Evolutionary conservation across 2,113 vertebrate genomes (phyloP).

Genomic region (Speoplatyrhinus poulsoni): DNA sequence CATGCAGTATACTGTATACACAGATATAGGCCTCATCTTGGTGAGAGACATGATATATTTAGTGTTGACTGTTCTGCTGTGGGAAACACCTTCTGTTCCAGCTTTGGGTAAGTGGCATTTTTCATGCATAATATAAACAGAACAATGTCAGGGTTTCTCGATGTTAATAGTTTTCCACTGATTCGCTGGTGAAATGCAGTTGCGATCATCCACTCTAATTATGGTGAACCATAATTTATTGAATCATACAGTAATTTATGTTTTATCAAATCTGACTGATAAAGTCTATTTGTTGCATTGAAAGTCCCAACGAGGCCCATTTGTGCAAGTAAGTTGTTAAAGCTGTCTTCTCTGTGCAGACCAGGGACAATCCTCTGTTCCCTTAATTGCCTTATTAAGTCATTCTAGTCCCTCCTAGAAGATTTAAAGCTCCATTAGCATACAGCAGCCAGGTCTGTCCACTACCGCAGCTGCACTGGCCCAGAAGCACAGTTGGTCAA

Average conservation of each 20-base stretch:
- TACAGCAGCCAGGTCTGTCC: conserved; percentile 50
- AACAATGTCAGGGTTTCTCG: background rate
- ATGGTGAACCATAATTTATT: no score
- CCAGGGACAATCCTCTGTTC: conserved; percentile 4
- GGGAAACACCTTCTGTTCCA: conserved; percentile 29
- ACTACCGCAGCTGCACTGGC: conserved; percentile 33
- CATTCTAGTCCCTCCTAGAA: conserved; percentile 47
- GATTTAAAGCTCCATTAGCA: conserved; percentile 58
- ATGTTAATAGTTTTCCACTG: background rate
- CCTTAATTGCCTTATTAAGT: conserved; percentile 31
- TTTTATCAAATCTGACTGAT: no score
- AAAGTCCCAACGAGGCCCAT: background rate
- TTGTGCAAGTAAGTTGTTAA: conserved; percentile 11
- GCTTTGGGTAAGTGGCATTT: conserved; percentile 60
- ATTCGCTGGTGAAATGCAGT: no score
- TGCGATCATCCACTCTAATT: no score
- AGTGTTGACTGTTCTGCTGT: conserved; percentile 47
- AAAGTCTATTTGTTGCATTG: background rate
- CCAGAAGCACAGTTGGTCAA: conserved; percentile 18
- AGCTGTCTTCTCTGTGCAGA: conserved; percentile 8
- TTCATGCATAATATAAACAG: background rate
- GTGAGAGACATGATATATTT: conserved; percentile 43
- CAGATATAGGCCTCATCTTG: background rate
- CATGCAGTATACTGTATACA: background rate
- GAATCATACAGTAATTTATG: background rate